Evolutionary conservation across 1,140 invertebrate genomes (phyloP).

Genomic region (Acromyrmex charruanus): DNA sequence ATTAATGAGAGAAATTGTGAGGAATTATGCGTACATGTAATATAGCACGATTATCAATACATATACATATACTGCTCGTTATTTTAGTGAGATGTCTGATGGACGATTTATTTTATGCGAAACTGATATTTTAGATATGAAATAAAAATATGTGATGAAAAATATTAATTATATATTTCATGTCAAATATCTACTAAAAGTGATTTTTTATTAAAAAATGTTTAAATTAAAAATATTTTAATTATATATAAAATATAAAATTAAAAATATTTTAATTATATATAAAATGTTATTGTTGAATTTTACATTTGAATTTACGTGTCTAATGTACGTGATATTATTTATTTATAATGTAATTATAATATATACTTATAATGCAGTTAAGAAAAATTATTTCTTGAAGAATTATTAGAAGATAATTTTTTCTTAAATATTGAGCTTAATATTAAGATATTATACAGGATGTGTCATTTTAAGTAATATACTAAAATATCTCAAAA

Average conservation of each 20-base stretch:
- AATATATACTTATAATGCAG: no score
- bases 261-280: neutral
- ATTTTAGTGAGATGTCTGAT: neutral
- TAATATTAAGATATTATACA: no score
- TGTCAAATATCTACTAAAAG: neutral
- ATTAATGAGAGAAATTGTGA: slow-evolving; percentile 3
- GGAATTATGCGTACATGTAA: neutral
- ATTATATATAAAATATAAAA: no score
- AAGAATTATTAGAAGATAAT: neutral
- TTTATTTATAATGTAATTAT: no score
- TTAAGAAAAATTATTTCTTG: neutral
- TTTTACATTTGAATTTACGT: no score
- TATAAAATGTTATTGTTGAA: no score
- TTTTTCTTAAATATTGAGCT: no score
- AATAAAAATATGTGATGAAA: neutral
- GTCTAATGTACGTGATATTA: no score
- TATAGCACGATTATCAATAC: neutral
- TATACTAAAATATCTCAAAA: no score
- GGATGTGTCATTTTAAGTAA: no score
- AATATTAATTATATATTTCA: slow-evolving; percentile 12
- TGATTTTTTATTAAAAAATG: neutral
- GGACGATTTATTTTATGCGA: neutral
- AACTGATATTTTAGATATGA: slow-evolving; percentile 17
- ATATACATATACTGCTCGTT: no score
- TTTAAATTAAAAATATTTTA: neutral